These are phyloP conservation scores for Agrotis clavis DNA, from an alignment of 2,888 invertebrate genomes.

Conservation along the genomic window DNA sequence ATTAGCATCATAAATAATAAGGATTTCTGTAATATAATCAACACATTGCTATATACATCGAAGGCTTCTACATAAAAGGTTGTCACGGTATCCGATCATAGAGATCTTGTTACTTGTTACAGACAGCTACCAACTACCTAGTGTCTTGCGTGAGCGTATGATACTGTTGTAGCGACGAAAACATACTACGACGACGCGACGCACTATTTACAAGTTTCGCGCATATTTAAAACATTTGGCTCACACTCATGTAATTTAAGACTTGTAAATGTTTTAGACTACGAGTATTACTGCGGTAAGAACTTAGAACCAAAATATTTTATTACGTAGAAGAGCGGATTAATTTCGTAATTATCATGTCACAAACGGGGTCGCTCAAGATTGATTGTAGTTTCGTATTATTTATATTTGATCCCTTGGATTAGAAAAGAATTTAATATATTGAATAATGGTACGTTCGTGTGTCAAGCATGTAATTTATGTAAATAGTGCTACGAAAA, in stretches of 20 bases:
- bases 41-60: constrained; percentile 51
- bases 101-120: constrained; percentile 71
- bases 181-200: constrained; percentile 32
- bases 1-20: constrained; percentile 44
- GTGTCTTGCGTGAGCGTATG: constrained; percentile 21
- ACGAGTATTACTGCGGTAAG: not conserved
- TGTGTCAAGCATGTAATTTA: constrained; percentile 41
- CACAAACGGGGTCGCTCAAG: constrained; percentile 30
- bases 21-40: constrained; percentile 60
- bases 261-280: constrained; percentile 13
- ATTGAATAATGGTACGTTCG: constrained; percentile 28
- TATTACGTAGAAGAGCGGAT: constrained; percentile 17
- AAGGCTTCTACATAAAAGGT: constrained; percentile 62
- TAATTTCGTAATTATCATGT: constrained; percentile 43
- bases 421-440: constrained; percentile 37
- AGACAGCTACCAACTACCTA: constrained; percentile 34
- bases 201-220: constrained; percentile 22
- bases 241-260: constrained; percentile 21
- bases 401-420: constrained; percentile 39
- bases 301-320: constrained; percentile 12
- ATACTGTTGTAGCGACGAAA: constrained; percentile 26
- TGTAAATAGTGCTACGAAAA: constrained; percentile 38
- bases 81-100: constrained; percentile 65
- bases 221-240: constrained; percentile 45
- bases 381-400: constrained; percentile 42